Conservation (phyloP, 2,113 vertebrate species). For the Neogale vison region DNA sequence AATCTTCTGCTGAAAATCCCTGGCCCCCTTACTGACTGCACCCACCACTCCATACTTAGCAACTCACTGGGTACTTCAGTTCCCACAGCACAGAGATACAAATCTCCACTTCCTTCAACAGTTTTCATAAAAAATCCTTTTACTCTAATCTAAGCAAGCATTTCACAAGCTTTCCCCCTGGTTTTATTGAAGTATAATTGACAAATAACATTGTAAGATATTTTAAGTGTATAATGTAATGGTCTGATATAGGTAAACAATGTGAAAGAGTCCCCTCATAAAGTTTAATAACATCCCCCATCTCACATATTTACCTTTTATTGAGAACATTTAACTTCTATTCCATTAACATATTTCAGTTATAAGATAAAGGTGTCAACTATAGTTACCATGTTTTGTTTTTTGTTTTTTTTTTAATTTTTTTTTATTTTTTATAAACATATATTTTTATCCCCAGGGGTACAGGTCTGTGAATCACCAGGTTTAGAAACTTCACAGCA, state of each 20-base stretch:
- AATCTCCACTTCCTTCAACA: background rate
- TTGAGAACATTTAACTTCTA: background rate
- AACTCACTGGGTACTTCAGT: background rate
- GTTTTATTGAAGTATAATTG: background rate
- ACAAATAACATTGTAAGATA: background rate
- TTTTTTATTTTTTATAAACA: too few species aligned
- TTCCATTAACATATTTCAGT: background rate
- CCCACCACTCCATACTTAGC: background rate
- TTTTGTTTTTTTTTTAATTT: too few species aligned
- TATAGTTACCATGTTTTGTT: background rate
- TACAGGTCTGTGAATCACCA: too few species aligned
- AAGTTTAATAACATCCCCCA: background rate
- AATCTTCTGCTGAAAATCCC: background rate
- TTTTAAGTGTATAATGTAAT: background rate
- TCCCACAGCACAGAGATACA: background rate
- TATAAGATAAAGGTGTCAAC: background rate
- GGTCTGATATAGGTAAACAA: background rate
- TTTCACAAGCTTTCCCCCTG: background rate
- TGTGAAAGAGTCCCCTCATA: background rate
- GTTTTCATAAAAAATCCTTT: background rate
- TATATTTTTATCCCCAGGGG: too few species aligned
- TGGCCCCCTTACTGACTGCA: accelerated
- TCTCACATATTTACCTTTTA: background rate
- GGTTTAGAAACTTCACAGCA: too few species aligned
- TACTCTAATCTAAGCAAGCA: background rate